Evolutionary conservation across 1,140 invertebrate species (phyloP).

Genomic region (Atta colombica): DNA sequence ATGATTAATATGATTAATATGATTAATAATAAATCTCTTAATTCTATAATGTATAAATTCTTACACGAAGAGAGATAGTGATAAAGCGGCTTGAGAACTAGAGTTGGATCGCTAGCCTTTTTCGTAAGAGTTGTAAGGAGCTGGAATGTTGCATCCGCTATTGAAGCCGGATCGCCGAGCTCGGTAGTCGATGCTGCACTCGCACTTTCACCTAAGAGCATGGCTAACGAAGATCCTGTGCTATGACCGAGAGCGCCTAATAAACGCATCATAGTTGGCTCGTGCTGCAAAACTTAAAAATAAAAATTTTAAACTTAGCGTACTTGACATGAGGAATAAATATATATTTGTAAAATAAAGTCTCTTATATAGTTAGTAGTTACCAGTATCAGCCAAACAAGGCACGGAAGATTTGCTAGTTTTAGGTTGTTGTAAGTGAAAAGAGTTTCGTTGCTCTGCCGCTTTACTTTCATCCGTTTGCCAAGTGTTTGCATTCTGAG

Average conservation of each 20-base stretch:
- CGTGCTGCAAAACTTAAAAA: conserved; percentile 90
- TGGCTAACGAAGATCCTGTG: conserved; percentile 89
- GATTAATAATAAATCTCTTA: not conserved
- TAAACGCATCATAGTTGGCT: conserved; percentile 93
- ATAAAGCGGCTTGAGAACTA: conserved; percentile 92
- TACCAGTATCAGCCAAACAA: conserved; percentile 91
- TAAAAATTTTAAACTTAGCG: conserved; percentile 6
- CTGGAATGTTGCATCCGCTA: conserved; percentile 94
- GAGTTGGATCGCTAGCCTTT: conserved; percentile 90
- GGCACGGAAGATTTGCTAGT: conserved; percentile 86
- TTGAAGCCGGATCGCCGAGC: conserved; percentile 89
- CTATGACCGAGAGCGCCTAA: conserved; percentile 91
- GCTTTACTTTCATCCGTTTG: conserved; percentile 94
- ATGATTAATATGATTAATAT: not conserved
- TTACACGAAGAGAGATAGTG: conserved; percentile 91
- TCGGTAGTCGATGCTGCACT: conserved; percentile 81
- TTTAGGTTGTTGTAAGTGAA: conserved; percentile 75
- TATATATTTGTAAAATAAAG: not conserved
- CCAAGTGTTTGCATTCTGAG: conserved; percentile 82
- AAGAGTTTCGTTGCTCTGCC: conserved; percentile 88
- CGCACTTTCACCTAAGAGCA: conserved; percentile 85
- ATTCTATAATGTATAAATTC: conserved; percentile 70
- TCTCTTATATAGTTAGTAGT: conserved; percentile 20
- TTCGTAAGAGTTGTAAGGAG: conserved; percentile 91
- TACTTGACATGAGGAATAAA: not conserved